Percentiles rank a stretch among this genome's conserved stretches.
phyloP scores from a whole-genome alignment of 2,888 invertebrate genomes.

The Platycnemis pennipes region DNA sequence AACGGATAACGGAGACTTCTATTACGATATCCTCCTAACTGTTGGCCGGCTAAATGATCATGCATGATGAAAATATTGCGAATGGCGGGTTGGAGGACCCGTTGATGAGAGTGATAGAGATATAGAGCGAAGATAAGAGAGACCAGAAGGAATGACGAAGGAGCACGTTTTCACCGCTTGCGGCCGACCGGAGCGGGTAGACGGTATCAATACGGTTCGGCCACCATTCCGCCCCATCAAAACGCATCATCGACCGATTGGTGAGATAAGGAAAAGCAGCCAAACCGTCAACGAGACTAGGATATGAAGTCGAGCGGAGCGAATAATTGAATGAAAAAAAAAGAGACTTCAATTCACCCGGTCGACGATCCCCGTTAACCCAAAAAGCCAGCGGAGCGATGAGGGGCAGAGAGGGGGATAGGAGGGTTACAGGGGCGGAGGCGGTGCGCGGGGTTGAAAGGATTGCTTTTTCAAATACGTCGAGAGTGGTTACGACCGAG shows the following conservation, averaged over 20 bases:
- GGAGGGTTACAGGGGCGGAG: neutral
- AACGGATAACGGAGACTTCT: too few relatives aligned
- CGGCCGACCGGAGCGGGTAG: neutral
- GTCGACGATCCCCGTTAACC: constrained; percentile 18
- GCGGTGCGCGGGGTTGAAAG: neutral
- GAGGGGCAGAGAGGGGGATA: neutral
- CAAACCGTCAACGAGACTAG: neutral
- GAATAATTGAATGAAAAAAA: neutral
- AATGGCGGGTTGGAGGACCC: too few relatives aligned
- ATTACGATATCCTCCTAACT: too few relatives aligned
- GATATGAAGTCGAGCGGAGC: neutral
- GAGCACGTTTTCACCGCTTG: neutral
- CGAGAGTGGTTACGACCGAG: neutral
- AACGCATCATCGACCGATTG: neutral
- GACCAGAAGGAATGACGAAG: neutral
- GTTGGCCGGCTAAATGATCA: neutral
- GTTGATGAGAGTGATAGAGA: neutral
- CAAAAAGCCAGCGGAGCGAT: constrained; percentile 1
- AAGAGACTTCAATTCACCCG: neutral
- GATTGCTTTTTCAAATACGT: neutral
- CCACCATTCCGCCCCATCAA: neutral
- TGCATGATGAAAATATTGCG: neutral
- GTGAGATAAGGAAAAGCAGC: neutral
- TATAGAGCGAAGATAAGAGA: neutral
- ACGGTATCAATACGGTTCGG: neutral